Evolutionary conservation across 2,797 vertebrate genomes (phyloP).

Genomic region (Epinephelus malabaricus): DNA sequence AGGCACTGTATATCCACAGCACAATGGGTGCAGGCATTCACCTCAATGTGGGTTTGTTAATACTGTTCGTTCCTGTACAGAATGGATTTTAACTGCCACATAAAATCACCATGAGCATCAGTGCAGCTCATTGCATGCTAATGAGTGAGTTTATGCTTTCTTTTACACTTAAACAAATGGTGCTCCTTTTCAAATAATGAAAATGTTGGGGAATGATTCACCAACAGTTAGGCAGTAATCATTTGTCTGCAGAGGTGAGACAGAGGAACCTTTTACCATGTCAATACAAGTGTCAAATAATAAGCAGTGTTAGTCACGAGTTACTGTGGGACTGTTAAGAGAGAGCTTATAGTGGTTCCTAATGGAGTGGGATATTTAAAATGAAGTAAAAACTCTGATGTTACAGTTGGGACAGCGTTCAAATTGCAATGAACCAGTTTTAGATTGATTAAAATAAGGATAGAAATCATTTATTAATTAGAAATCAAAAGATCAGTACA

Average conservation of each 20-base stretch:
- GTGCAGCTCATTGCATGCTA: background rate
- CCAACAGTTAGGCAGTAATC: too few species aligned
- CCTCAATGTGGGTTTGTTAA: background rate
- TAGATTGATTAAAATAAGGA: too few species aligned
- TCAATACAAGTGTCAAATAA: background rate
- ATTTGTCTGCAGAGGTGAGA: background rate
- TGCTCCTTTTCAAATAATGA: background rate
- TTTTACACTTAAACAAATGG: background rate
- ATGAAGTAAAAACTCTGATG: too few species aligned
- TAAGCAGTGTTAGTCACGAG: background rate
- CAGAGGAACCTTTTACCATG: background rate
- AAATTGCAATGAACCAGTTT: too few species aligned
- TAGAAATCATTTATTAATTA: too few species aligned
- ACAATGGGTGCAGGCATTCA: background rate
- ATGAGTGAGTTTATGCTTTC: background rate
- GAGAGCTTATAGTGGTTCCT: too few species aligned
- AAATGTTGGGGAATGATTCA: background rate
- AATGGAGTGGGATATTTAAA: too few species aligned
- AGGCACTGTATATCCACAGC: background rate
- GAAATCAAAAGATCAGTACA: too few species aligned
- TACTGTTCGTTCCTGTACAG: background rate
- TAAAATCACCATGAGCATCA: background rate
- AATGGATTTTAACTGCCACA: constrained; percentile 1
- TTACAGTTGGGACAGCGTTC: too few species aligned
- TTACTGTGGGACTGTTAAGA: background rate